A percentile compares a stretch with the other conserved stretches of the same genome.
These are phyloP conservation scores for Orthonevra nobilis DNA, from an alignment of 2,888 invertebrate species.

Conservation along the genomic window DNA sequence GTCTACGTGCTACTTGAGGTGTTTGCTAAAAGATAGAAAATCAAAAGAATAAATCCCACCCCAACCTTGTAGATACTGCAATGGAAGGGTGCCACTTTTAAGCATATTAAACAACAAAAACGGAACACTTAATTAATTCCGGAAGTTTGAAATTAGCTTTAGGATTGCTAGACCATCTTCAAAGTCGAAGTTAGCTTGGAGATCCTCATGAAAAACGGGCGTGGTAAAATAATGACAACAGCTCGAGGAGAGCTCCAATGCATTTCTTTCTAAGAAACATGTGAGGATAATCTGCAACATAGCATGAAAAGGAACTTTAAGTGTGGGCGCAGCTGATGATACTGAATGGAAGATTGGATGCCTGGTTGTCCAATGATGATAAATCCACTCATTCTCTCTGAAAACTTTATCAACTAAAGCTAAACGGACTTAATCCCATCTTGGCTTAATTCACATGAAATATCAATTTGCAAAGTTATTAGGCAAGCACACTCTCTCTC, in stretches of 20 bases:
- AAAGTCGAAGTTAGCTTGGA: conserved; percentile 20
- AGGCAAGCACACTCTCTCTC: conserved; percentile 21
- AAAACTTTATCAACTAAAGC: conserved; percentile 66
- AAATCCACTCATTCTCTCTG: conserved; percentile 39
- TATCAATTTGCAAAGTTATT: conserved; percentile 65
- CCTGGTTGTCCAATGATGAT: conserved; percentile 35
- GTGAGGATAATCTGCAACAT: conserved; percentile 39
- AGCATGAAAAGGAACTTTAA: conserved; percentile 29
- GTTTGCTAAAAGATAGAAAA: too few species aligned
- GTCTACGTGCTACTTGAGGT: too few species aligned
- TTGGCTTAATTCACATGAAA: conserved; percentile 65
- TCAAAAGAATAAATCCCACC: too few species aligned
- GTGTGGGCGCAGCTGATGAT: conserved; percentile 15
- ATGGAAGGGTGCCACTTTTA: neutral
- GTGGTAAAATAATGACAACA: conserved; percentile 14
- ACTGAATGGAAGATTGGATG: conserved; percentile 20
- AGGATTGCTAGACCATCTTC: conserved; percentile 17
- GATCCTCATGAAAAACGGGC: conserved; percentile 11
- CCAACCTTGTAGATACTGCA: neutral
- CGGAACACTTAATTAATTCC: conserved; percentile 38
- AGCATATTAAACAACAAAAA: conserved; percentile 22
- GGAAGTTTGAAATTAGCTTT: conserved; percentile 25
- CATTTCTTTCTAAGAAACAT: conserved; percentile 17
- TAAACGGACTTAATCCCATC: conserved; percentile 64
- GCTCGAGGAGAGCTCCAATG: neutral